phyloP scores from a whole-genome alignment of 1,140 invertebrate genomes.

The Monomorium pharaonis region DNA sequence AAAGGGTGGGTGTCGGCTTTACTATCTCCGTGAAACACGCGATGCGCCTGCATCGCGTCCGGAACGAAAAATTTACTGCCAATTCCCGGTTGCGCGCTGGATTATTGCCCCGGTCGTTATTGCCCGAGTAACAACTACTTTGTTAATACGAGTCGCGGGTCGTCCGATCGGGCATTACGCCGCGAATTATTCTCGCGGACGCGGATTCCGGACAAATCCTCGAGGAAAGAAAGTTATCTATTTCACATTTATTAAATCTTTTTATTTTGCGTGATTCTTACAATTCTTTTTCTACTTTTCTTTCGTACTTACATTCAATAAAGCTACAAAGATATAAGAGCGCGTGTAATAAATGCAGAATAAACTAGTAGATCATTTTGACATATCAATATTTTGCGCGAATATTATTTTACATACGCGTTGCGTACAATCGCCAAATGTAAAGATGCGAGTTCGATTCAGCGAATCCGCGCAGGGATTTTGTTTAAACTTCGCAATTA shows the following conservation, averaged over 20 bases:
- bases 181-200: conserved; percentile 5
- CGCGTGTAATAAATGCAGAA: neutral
- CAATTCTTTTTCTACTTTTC: neutral
- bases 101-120: conserved; percentile 53
- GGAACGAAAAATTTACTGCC: conserved; percentile 50
- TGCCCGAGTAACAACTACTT: conserved; percentile 44
- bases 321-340: neutral
- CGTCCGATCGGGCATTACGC: conserved; percentile 31
- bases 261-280: neutral
- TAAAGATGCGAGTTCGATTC: neutral
- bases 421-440: neutral
- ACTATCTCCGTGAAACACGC: conserved; percentile 50
- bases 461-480: neutral
- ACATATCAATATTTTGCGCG: neutral
- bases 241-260: neutral
- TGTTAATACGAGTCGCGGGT: conserved; percentile 41
- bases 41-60: conserved; percentile 31
- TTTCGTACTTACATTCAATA: neutral
- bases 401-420: neutral
- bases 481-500: conserved; percentile 29
- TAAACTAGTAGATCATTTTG: neutral
- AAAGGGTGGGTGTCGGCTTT: conserved; percentile 50
- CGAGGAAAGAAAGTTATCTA: neutral
- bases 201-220: neutral
- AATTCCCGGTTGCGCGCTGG: conserved; percentile 40